phyloP scores from a whole-genome alignment of 2,888 invertebrate genomes.

The Sylvicola fuscatus region DNA sequence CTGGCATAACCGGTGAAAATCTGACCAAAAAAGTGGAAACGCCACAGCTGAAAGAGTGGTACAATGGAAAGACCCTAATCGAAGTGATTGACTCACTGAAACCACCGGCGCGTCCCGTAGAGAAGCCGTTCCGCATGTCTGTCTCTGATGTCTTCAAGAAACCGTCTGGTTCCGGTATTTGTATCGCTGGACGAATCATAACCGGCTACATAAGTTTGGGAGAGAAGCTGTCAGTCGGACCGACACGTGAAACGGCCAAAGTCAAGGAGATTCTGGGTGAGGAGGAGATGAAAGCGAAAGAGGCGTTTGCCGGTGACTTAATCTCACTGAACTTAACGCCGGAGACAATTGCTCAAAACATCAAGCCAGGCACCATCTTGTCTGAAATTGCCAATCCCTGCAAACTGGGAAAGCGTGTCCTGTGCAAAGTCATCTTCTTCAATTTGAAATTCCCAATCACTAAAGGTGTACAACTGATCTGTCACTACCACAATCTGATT shows the following conservation, averaged over 20 bases:
- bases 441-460: constrained; percentile 80
- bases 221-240: constrained; percentile 73
- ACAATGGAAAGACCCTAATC: constrained; percentile 64
- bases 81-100: constrained; percentile 75
- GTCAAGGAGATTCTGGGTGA: constrained; percentile 62
- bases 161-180: constrained; percentile 75
- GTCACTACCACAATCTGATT: constrained; percentile 84
- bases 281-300: constrained; percentile 39
- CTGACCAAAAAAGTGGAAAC: constrained; percentile 46
- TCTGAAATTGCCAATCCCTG: constrained; percentile 66
- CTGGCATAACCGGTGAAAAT: constrained; percentile 93
- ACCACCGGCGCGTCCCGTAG: constrained; percentile 67
- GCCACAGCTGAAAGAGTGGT: constrained; percentile 46
- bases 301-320: constrained; percentile 87
- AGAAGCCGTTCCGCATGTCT: constrained; percentile 79
- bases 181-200: constrained; percentile 79
- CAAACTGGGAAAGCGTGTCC: constrained; percentile 60
- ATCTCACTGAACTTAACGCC: constrained; percentile 56
- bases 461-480: constrained; percentile 66
- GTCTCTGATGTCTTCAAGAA: constrained; percentile 94
- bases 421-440: constrained; percentile 87
- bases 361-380: constrained; percentile 69
- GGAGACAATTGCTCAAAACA: constrained; percentile 62
- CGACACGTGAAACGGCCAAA: constrained; percentile 61
- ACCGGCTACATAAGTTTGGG: constrained; percentile 72